These are phyloP conservation scores for Trachurus trachurus DNA, from an alignment of 2,797 vertebrate genomes.

Conservation along the genomic window DNA sequence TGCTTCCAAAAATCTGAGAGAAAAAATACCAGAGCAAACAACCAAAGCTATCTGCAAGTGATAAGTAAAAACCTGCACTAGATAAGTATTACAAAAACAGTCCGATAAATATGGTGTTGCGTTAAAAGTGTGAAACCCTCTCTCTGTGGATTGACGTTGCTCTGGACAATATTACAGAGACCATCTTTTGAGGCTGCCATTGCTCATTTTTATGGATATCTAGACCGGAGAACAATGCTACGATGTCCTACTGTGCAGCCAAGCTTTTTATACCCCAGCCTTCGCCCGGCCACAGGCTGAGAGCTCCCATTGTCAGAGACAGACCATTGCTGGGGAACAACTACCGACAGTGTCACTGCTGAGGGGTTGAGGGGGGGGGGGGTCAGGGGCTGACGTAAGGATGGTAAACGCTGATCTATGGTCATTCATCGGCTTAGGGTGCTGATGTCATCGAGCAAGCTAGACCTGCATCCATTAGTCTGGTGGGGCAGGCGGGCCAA, in stretches of 20 bases:
- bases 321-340: constrained; percentile 64
- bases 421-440: constrained; percentile 66
- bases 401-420: constrained; percentile 72
- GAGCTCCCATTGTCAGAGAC: constrained; percentile 76
- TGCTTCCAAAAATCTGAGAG: constrained; percentile 17
- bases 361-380: constrained; percentile 51
- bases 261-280: constrained; percentile 53
- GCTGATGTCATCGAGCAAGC: constrained; percentile 76
- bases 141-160: neutral
- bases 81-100: neutral
- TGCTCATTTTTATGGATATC: constrained; percentile 43
- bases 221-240: constrained; percentile 71
- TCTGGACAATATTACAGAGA: constrained; percentile 34
- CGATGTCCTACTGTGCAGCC: constrained; percentile 66
- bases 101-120: neutral
- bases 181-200: constrained; percentile 35
- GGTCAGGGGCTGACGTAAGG: constrained; percentile 73
- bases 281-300: constrained; percentile 56
- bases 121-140: neutral
- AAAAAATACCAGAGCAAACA: neutral
- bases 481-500: constrained; percentile 59
- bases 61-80: neutral
- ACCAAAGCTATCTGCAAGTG: neutral
- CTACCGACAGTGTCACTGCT: constrained; percentile 56
- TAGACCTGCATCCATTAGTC: constrained; percentile 72